phyloP scores from a whole-genome alignment of 92 coral and sea anemone genomes.

The Virgularia gustaviana region DNA sequence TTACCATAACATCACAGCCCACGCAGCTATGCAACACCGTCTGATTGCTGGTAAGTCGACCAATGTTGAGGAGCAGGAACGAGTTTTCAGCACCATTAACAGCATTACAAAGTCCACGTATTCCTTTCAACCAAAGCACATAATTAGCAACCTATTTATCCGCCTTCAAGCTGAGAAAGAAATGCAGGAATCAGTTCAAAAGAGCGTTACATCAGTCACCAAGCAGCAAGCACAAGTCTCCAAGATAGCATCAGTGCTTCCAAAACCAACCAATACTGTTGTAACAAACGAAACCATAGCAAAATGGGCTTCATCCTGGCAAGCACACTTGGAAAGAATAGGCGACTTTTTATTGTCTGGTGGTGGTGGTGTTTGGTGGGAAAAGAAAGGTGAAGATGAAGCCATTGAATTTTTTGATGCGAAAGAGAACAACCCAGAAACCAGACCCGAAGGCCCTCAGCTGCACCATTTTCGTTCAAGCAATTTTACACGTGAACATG shows the following conservation, averaged over 20 bases:
- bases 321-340: conserved; percentile 42
- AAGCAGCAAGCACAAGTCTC: conserved; percentile 35
- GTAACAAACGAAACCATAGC: conserved; percentile 4
- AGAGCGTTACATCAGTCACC: background rate
- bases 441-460: conserved; percentile 39
- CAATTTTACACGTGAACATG: conserved; percentile 42
- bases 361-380: conserved; percentile 63
- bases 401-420: conserved; percentile 42
- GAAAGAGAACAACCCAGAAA: conserved; percentile 34
- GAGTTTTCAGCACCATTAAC: conserved; percentile 26
- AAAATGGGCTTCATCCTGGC: conserved; percentile 15
- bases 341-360: conserved; percentile 34
- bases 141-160: conserved; percentile 40
- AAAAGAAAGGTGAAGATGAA: conserved; percentile 48
- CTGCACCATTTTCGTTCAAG: conserved; percentile 61
- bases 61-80: conserved; percentile 47
- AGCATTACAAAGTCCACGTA: conserved; percentile 38
- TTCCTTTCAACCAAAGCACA: conserved; percentile 41
- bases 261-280: conserved; percentile 39
- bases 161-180: conserved; percentile 37
- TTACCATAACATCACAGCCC: conserved; percentile 25
- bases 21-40: conserved; percentile 30
- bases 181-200: conserved; percentile 10
- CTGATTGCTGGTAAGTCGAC: conserved; percentile 36
- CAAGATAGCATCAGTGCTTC: conserved; percentile 37